Evolutionary conservation across 2,797 vertebrate genomes (phyloP), one percentile per base, ranked within the genome.

Genomic region (Fundulus diaphanus): DNA sequence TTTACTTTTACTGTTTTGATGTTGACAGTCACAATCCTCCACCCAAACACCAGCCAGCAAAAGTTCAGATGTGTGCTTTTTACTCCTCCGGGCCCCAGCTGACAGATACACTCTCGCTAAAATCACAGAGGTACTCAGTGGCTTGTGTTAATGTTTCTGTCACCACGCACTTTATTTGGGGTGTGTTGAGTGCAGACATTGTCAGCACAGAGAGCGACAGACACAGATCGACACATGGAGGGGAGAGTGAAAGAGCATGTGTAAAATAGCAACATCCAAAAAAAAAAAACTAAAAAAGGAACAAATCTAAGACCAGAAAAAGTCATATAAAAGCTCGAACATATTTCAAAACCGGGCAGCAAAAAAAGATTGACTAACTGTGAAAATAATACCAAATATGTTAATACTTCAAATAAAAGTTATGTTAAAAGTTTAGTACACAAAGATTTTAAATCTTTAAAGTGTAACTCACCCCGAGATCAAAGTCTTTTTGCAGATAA

Each of bases 81-180:
- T 87, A 85, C 85, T 91, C 85, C 87, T 83, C 70, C 54, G 68
- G 90, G 90, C 72, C 73, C 77, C 0, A 56, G 80, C 85, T 90
- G 87, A 90, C 89, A 89, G 90, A 88, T 87, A 87, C 3, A 72
- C 83, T 82, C 82, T 81, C 80, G 56, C 79, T 84, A 77, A 91
- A 93, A 91, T 91, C 87, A 86, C 89, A 85, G 79, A 80, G 86
- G 89, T 87, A 85, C 87, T 91, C 89, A 87, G 87, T 79, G 86
- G 87, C 82, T 91, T 82, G 89, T 89, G 91, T 90, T 93, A 92
- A 93, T 92, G 90, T 90, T 79, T 85, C 87, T 91, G 90, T 92
- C 92, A 88, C 89, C 63, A 52, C 69, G 22, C 87, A 90, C 90
- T 92, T 92, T 88, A 90, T 89, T 92, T 85, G 77, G 81, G 82